Evolutionary conservation across 2,113 vertebrate species (phyloP).

Genomic region (Steatornis caripensis): DNA sequence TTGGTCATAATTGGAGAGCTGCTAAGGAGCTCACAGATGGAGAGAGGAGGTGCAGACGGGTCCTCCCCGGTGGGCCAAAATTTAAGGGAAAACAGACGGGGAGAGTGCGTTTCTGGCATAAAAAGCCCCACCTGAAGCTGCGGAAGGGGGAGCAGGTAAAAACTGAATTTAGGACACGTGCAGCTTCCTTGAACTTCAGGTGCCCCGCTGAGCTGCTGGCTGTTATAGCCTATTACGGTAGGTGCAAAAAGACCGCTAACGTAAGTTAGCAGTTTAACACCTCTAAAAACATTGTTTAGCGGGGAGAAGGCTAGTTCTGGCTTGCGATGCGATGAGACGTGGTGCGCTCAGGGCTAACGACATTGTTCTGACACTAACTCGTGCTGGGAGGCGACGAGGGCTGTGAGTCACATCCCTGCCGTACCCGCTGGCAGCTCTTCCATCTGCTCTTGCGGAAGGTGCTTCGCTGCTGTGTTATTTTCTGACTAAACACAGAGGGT

Average conservation of each 20-base stretch:
- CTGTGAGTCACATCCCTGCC: neutral
- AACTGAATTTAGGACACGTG: neutral
- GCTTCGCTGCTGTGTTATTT: neutral
- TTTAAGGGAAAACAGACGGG: neutral
- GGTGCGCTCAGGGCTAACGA: neutral
- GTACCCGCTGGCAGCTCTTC: neutral
- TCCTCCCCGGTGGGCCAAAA: rapidly evolving
- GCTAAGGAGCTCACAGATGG: neutral
- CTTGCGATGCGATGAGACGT: rapidly evolving
- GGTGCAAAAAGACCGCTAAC: neutral
- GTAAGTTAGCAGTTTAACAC: neutral
- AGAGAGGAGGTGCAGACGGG: neutral
- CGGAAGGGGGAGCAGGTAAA: neutral
- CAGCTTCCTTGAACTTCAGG: neutral
- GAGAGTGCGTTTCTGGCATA: neutral
- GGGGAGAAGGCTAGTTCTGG: neutral
- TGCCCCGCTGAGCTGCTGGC: neutral
- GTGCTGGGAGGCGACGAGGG: rapidly evolving
- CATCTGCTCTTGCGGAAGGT: neutral
- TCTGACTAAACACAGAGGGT: neutral
- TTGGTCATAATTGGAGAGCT: neutral
- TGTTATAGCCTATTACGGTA: neutral
- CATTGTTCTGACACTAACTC: neutral
- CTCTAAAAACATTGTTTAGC: neutral
- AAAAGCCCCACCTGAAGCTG: neutral